Evolutionary conservation across 2,888 invertebrate species (phyloP).

Genomic region (Agrilus mali): DNA sequence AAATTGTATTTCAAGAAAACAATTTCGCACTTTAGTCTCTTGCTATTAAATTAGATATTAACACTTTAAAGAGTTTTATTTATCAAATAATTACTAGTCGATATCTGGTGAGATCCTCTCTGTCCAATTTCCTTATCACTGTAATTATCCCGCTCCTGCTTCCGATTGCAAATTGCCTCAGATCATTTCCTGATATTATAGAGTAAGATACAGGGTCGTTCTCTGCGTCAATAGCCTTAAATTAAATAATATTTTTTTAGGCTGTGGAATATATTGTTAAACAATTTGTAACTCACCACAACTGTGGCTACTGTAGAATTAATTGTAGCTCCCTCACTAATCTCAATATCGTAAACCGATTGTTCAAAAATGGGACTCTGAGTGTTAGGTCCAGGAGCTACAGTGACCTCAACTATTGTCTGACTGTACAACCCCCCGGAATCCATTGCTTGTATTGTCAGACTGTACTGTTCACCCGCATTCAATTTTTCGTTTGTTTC

Average conservation of each 20-base stretch:
- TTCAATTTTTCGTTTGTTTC: slow-evolving; percentile 68
- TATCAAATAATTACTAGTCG: slow-evolving; percentile 50
- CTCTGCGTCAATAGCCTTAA: slow-evolving; percentile 84
- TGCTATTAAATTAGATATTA: too few relatives aligned
- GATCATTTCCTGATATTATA: slow-evolving; percentile 77
- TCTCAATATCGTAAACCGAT: slow-evolving; percentile 72
- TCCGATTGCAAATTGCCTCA: slow-evolving; percentile 78
- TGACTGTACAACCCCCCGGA: slow-evolving; percentile 69
- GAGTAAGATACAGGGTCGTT: slow-evolving; percentile 76
- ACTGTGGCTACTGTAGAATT: slow-evolving; percentile 75
- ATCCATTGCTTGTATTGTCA: slow-evolving; percentile 75
- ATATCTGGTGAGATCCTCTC: slow-evolving; percentile 81
- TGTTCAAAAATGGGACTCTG: slow-evolving; percentile 73
- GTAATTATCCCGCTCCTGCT: slow-evolving; percentile 79
- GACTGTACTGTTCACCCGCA: slow-evolving; percentile 80
- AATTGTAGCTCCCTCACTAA: slow-evolving; percentile 80
- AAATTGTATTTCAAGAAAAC: neutral
- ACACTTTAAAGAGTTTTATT: neutral
- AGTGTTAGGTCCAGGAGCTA: slow-evolving; percentile 71
- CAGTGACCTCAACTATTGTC: slow-evolving; percentile 73
- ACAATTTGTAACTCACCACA: slow-evolving; percentile 40
- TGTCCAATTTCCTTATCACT: slow-evolving; percentile 71
- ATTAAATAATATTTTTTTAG: slow-evolving; percentile 17
- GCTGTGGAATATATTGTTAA: neutral
- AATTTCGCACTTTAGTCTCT: neutral